Evolutionary conservation across 2,113 vertebrate genomes (phyloP), one percentile per base, ranked within the genome.

Genomic region (Cricetomys ansorgei): DNA sequence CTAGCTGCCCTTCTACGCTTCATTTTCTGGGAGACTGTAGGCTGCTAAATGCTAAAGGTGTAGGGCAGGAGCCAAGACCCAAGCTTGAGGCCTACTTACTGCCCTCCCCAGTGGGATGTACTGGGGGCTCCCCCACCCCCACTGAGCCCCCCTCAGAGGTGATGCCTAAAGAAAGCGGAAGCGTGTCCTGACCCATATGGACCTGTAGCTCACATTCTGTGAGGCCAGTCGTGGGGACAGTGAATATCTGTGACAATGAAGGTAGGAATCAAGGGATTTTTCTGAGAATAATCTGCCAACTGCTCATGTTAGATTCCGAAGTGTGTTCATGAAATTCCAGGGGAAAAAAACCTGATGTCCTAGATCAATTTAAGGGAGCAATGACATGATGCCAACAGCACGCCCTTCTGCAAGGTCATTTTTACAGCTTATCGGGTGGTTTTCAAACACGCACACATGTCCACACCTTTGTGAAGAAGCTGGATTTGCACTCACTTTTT

Each of bases 351-450:
- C 5, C 5, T 0, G 76, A 59, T 12, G 5, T 17, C 45, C 40
- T 13, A 15, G 45, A 34, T 53, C 67, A 10, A 40, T 4, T 17
- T 13, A n/a, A 53, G 53, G 62, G 45, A 3, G 1, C 31, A 15
- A 7, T 6, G 7, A 15, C 34, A 0, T 10, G 29, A 5, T 9
- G 0, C 9, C 72, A 29, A 1, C 9, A 19, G 59, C 43, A 13
- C 0, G 0, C 7, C 3, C 2, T 6, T 0, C 53, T 57, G 29
- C 29, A 9, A 25, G 69, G 15, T 21, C 13, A 3, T 29, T 48
- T 37, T n/a, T 1, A 0, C 55, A 59, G 25, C 31, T 7, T 4
- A 0, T 4, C 19, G 57, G 25, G 25, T 21, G 3, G 45, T 76
- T 59, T 23, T 29, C 16, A 48, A 40, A 45, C 55, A 10, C 0